These are phyloP conservation scores for Cheilosia soror DNA, from an alignment of 2,888 invertebrate genomes.

Conservation along the genomic window DNA sequence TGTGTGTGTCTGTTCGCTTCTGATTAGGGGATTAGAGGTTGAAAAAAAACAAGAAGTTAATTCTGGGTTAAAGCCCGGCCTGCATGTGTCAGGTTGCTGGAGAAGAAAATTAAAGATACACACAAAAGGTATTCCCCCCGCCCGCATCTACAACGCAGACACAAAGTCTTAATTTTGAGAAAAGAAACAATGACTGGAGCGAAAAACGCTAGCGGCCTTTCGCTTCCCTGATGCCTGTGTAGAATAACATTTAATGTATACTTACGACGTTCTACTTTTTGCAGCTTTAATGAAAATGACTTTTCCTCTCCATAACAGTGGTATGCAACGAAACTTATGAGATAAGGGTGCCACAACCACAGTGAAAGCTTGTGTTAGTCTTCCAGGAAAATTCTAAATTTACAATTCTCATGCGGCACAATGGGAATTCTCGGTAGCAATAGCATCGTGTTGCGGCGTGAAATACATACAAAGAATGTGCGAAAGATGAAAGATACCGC, in stretches of 20 bases:
- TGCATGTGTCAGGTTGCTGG: slow-evolving; percentile 39
- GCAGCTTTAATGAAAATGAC: slow-evolving; percentile 26
- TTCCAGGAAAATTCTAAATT: background rate
- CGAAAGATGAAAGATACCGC: background rate
- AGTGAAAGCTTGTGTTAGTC: background rate
- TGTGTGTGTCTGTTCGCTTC: slow-evolving; percentile 12
- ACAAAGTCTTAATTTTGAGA: slow-evolving; percentile 19
- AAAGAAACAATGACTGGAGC: background rate
- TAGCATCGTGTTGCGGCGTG: background rate
- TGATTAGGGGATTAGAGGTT: slow-evolving; percentile 50
- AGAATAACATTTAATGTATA: background rate
- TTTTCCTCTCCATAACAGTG: slow-evolving; percentile 17
- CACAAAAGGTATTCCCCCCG: background rate
- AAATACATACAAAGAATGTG: background rate
- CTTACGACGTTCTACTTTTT: slow-evolving; percentile 9
- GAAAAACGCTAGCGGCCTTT: slow-evolving; percentile 38
- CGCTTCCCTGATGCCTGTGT: background rate
- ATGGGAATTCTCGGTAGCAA: slow-evolving; percentile 14
- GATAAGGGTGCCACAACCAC: slow-evolving; percentile 42
- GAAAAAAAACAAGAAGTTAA: slow-evolving; percentile 28
- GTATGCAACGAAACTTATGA: slow-evolving; percentile 39
- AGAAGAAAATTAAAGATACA: slow-evolving; percentile 42
- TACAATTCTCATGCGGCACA: slow-evolving; percentile 12
- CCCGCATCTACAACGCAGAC: background rate
- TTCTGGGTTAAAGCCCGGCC: slow-evolving; percentile 31